Conservation (phyloP, 2,797 vertebrate species). For the Karalla daura region DNA sequence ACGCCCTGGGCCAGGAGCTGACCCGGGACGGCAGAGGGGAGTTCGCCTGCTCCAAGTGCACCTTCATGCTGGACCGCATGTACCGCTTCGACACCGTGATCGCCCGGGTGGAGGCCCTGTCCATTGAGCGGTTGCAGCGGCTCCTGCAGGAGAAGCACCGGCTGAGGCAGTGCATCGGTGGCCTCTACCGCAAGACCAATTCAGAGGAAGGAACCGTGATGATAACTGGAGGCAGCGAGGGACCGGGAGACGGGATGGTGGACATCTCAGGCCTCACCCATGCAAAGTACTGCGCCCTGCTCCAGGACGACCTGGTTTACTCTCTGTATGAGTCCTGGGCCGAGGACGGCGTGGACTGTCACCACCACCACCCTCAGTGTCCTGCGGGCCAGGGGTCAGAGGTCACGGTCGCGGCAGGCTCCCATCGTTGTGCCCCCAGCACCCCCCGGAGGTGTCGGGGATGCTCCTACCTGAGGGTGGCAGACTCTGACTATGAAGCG, state of each 20-base stretch:
- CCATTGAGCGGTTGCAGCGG: conserved; percentile 90
- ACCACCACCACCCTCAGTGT: conserved; percentile 80
- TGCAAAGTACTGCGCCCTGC: conserved; percentile 87
- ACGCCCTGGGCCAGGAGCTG: conserved; percentile 91
- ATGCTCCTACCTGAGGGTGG: conserved; percentile 88
- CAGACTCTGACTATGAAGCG: conserved; percentile 93
- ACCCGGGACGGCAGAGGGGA: conserved; percentile 91
- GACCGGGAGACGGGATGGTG: conserved; percentile 78
- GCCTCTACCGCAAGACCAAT: conserved; percentile 88
- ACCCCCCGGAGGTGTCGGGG: conserved; percentile 87
- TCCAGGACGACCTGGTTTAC: conserved; percentile 93
- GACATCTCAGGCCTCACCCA: conserved; percentile 88
- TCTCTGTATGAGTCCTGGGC: conserved; percentile 92
- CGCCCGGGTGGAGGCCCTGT: conserved; percentile 90
- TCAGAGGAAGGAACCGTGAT: conserved; percentile 65
- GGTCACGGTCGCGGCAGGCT: conserved; percentile 47
- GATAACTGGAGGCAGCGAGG: conserved; percentile 39
- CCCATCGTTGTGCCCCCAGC: conserved; percentile 58
- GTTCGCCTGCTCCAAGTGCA: conserved; percentile 97
- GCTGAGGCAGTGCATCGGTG: conserved; percentile 89
- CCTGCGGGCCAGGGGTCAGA: conserved; percentile 63
- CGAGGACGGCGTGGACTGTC: conserved; percentile 84
- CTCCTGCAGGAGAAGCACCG: conserved; percentile 92
- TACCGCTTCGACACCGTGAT: conserved; percentile 92
- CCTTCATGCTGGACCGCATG: conserved; percentile 97